Evolutionary conservation across 2,888 invertebrate species (phyloP).

Genomic region (Euplexia lucipara): DNA sequence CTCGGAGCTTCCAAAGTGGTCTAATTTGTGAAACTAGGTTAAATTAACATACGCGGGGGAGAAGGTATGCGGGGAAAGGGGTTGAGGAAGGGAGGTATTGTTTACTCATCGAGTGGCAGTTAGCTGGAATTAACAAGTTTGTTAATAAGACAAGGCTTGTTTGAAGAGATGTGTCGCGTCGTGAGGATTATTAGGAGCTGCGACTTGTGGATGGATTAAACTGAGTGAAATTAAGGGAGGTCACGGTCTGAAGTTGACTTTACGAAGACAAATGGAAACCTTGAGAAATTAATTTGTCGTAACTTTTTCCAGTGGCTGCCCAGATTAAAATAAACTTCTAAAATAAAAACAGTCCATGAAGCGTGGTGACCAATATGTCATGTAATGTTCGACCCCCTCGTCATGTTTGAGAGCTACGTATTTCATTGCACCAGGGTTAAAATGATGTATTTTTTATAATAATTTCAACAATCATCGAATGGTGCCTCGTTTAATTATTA

Average conservation of each 20-base stretch:
- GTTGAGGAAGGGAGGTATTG: slow-evolving; percentile 55
- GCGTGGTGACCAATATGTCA: too few species aligned
- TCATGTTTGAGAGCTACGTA: too few species aligned
- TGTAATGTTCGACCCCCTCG: too few species aligned
- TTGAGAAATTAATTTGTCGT: neutral
- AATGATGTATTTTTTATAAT: too few species aligned
- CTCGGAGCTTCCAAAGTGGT: slow-evolving; percentile 50
- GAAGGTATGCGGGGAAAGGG: slow-evolving; percentile 15
- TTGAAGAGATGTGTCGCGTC: slow-evolving; percentile 45
- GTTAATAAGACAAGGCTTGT: slow-evolving; percentile 62
- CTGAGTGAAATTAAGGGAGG: slow-evolving; percentile 33
- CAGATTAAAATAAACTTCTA: neutral
- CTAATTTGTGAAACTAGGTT: slow-evolving; percentile 69
- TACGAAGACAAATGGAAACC: slow-evolving; percentile 7
- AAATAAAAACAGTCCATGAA: too few species aligned
- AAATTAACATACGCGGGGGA: slow-evolving; percentile 65
- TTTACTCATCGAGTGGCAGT: slow-evolving; percentile 68
- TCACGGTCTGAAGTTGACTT: slow-evolving; percentile 21
- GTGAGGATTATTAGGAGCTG: slow-evolving; percentile 29
- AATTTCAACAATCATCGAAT: too few species aligned
- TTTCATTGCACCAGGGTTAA: too few species aligned
- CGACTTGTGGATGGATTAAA: slow-evolving; percentile 23
- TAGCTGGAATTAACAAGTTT: slow-evolving; percentile 67
- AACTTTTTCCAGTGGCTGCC: neutral
- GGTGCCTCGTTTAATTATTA: too few species aligned